These are phyloP conservation scores for Drosophila orena DNA, from an alignment of 1,140 invertebrate genomes.

Conservation along the genomic window DNA sequence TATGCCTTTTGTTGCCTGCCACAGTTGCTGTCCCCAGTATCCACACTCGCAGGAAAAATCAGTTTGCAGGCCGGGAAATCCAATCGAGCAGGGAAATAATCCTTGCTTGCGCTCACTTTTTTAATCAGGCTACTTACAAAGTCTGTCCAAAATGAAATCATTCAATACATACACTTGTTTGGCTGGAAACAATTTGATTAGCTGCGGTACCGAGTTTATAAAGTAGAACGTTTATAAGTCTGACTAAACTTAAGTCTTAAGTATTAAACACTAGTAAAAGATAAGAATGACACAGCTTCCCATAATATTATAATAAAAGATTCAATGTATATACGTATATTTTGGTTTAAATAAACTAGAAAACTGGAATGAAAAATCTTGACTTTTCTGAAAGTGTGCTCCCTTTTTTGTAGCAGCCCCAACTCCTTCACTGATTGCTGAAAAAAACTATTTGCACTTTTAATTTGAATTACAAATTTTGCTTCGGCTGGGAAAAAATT, in stretches of 20 bases:
- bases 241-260: too few species aligned
- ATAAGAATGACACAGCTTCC: too few species aligned
- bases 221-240: too few species aligned
- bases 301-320: too few species aligned
- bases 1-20: conserved; percentile 74
- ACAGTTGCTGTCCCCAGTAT: conserved; percentile 3
- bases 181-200: too few species aligned
- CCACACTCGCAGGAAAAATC: conserved; percentile 17
- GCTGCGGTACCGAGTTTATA: too few species aligned
- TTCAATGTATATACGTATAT: too few species aligned
- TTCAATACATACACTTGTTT: too few species aligned
- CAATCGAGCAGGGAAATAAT: background rate
- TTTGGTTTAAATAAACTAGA: too few species aligned
- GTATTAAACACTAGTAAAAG: too few species aligned
- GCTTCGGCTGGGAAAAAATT: conserved; percentile 50
- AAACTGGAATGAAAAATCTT: too few species aligned
- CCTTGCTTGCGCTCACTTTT: background rate
- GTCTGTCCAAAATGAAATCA: too few species aligned
- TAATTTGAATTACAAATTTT: conserved; percentile 83
- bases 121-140: background rate
- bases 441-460: conserved; percentile 78
- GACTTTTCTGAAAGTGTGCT: background rate
- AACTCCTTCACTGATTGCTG: conserved; percentile 1
- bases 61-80: background rate
- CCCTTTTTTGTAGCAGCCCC: background rate